These are phyloP conservation scores for Napeogenes sylphis DNA, from an alignment of 2,888 invertebrate species.

Conservation along the genomic window DNA sequence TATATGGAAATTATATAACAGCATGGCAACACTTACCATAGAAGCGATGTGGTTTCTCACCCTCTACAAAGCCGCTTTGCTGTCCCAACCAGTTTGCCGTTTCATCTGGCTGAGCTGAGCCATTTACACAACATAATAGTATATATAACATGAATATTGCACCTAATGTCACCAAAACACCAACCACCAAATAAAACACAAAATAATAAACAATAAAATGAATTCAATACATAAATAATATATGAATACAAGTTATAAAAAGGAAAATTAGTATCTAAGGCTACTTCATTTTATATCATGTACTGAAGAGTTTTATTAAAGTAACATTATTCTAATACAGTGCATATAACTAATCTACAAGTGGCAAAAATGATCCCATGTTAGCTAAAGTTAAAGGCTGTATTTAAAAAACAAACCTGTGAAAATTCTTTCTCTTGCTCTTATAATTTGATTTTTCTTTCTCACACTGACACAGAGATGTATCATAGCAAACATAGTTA, in stretches of 20 bases:
- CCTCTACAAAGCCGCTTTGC: constrained; percentile 53
- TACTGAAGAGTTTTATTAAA: too few species aligned
- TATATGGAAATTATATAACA: constrained; percentile 3
- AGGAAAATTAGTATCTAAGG: neutral
- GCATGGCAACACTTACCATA: constrained; percentile 64
- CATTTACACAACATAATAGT: constrained; percentile 76
- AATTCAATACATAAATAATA: constrained; percentile 19
- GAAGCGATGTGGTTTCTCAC: constrained; percentile 70
- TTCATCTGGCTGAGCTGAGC: constrained; percentile 75
- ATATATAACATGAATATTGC: constrained; percentile 78
- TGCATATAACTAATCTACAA: constrained; percentile 1
- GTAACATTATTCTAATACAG: too few species aligned
- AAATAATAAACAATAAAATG: constrained; percentile 56
- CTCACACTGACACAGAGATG: constrained; percentile 93
- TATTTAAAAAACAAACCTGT: constrained; percentile 80
- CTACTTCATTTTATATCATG: neutral
- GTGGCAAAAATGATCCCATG: constrained; percentile 13
- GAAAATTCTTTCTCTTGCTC: constrained; percentile 87
- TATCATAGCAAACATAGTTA: constrained; percentile 97
- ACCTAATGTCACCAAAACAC: constrained; percentile 72
- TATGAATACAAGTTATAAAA: constrained; percentile 11
- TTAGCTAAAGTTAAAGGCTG: constrained; percentile 9
- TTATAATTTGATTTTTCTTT: constrained; percentile 87
- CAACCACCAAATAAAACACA: constrained; percentile 73
- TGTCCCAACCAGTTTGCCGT: constrained; percentile 73